Evolutionary conservation across 1,140 invertebrate species (phyloP).

Genomic region (Heliconius melpomene): DNA sequence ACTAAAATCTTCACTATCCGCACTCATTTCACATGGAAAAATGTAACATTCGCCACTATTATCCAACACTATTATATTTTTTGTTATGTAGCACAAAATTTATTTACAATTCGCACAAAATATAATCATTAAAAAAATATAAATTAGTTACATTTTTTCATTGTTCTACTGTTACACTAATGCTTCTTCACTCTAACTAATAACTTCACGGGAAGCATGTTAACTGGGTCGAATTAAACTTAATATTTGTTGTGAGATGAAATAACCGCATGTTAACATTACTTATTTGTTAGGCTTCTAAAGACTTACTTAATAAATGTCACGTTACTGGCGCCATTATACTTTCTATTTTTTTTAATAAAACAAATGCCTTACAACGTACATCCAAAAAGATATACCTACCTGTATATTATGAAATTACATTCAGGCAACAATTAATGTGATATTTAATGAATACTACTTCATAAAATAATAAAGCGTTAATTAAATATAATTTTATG

Average conservation of each 20-base stretch:
- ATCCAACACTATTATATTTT: constrained; percentile 1
- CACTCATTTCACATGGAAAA: constrained; percentile 68
- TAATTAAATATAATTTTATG: background rate
- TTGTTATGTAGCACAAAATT: background rate
- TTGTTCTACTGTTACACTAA: constrained; percentile 51
- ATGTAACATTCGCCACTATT: constrained; percentile 49
- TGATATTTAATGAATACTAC: constrained; percentile 21
- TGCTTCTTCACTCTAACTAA: constrained; percentile 59
- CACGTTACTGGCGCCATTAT: constrained; percentile 8
- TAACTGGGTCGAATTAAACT: constrained; percentile 42
- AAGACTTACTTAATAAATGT: constrained; percentile 5
- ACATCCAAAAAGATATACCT: background rate
- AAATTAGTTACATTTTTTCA: constrained; percentile 61
- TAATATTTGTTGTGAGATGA: constrained; percentile 79
- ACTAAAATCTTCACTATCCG: constrained; percentile 63
- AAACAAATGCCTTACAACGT: background rate
- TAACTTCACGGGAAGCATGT: constrained; percentile 54
- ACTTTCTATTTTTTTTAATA: background rate
- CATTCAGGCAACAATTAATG: background rate
- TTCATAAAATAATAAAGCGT: background rate
- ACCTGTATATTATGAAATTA: background rate
- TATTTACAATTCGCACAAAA: constrained; percentile 17
- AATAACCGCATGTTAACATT: constrained; percentile 54
- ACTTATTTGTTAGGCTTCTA: constrained; percentile 15
- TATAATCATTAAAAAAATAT: background rate